Percentiles rank a stretch among this genome's conserved stretches.
phyloP scores from a whole-genome alignment of 2,113 vertebrate species.

The Callaeas wilsoni region DNA sequence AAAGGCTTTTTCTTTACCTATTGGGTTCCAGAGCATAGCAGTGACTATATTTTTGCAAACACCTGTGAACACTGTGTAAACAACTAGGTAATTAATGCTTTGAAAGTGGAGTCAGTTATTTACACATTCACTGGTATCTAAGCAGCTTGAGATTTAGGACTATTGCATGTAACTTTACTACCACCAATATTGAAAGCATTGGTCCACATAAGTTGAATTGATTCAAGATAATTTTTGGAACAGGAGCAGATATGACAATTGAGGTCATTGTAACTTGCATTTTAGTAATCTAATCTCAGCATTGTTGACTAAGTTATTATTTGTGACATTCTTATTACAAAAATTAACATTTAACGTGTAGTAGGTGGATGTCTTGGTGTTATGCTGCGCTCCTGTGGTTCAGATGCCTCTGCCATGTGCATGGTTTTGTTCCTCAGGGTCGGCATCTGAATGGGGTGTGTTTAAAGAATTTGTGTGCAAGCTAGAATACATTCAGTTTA shows the following conservation, averaged over 20 bases:
- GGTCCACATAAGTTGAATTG: not conserved
- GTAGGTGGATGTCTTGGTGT: not conserved
- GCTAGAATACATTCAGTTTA: not conserved
- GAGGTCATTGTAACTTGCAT: not conserved
- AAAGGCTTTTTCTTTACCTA: not conserved
- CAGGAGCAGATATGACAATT: not conserved
- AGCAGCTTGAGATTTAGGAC: not conserved
- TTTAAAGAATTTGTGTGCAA: not conserved
- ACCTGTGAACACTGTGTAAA: not conserved
- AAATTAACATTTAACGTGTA: not conserved
- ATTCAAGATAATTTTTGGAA: not conserved
- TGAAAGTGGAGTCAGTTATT: not conserved
- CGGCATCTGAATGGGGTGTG: not conserved
- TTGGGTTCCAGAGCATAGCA: not conserved
- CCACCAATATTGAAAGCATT: not conserved
- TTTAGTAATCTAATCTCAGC: not conserved
- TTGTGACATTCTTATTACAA: not conserved
- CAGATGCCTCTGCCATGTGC: not conserved
- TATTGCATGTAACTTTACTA: not conserved
- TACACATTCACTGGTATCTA: not conserved
- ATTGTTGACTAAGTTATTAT: not conserved
- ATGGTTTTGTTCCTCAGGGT: not conserved
- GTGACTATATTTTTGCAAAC: not conserved
- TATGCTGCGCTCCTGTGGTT: not conserved
- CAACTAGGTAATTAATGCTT: not conserved